Evolutionary conservation across 2,888 invertebrate genomes (phyloP).

Genomic region (Synergus umbraculus): DNA sequence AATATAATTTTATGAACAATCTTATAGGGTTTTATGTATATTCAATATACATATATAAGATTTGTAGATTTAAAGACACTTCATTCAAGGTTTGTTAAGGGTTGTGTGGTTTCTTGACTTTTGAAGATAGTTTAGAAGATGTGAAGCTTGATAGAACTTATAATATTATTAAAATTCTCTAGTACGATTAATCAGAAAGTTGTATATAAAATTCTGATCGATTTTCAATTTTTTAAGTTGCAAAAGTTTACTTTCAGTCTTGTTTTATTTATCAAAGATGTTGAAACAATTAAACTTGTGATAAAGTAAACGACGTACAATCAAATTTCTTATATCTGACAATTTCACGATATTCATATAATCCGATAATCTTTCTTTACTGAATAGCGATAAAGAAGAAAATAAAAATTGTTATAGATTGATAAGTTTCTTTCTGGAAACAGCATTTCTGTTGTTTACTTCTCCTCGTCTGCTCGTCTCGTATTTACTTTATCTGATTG

Average conservation of each 20-base stretch:
- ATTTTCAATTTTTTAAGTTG: too few relatives aligned
- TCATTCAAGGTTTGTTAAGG: not conserved
- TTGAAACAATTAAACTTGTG: not conserved
- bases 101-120: not conserved
- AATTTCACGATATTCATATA: slow-evolving; percentile 17
- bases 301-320: not conserved
- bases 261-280: not conserved
- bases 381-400: not conserved
- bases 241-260: not conserved
- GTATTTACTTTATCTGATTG: slow-evolving; percentile 20
- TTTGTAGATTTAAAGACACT: too few relatives aligned
- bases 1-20: not conserved
- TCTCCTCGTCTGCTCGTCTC: not conserved
- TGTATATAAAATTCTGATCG: too few relatives aligned
- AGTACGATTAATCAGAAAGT: not conserved
- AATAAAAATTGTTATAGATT: not conserved
- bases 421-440: slow-evolving; percentile 27
- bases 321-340: not conserved
- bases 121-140: not conserved
- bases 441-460: slow-evolving; percentile 19
- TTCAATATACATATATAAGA: too few relatives aligned
- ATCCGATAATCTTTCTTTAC: not conserved
- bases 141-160: not conserved
- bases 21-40: too few relatives aligned
- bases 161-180: too few relatives aligned